These are phyloP conservation scores for Drosophila navojoa DNA, from an alignment of 1,140 invertebrate genomes.

Conservation along the genomic window DNA sequence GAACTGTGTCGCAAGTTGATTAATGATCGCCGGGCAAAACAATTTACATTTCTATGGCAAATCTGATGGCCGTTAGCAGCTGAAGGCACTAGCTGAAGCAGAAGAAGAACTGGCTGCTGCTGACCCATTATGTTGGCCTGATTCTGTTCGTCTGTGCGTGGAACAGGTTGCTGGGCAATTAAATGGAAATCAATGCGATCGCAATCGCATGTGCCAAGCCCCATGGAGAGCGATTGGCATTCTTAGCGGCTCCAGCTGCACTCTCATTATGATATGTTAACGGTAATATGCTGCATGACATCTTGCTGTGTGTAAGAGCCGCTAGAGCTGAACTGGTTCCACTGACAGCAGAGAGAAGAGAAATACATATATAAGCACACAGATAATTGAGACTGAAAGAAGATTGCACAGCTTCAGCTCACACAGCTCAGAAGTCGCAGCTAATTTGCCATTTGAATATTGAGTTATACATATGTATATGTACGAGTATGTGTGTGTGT, in stretches of 20 bases:
- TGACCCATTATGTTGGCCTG: slow-evolving; percentile 68
- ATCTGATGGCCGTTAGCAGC: background rate
- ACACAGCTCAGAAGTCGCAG: background rate
- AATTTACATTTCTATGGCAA: slow-evolving; percentile 54
- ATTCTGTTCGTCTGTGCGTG: slow-evolving; percentile 33
- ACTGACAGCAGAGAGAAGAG: background rate
- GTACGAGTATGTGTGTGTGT: background rate
- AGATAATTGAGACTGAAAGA: slow-evolving; percentile 11
- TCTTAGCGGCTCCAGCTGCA: slow-evolving; percentile 28
- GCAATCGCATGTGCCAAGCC: slow-evolving; percentile 25
- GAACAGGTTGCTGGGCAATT: slow-evolving; percentile 49
- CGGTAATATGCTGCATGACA: slow-evolving; percentile 76
- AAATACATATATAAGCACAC: background rate
- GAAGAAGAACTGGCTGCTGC: background rate
- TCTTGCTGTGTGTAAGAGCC: slow-evolving; percentile 47
- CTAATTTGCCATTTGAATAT: slow-evolving; percentile 34
- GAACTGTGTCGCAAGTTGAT: slow-evolving; percentile 52
- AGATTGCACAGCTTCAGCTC: slow-evolving; percentile 2
- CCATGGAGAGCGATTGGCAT: slow-evolving; percentile 47
- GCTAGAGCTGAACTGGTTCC: slow-evolving; percentile 67
- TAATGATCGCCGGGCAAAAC: slow-evolving; percentile 29
- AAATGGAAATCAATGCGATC: slow-evolving; percentile 72
- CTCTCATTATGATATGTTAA: slow-evolving; percentile 70
- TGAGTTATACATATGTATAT: background rate
- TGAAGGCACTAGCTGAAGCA: background rate